phyloP scores from a whole-genome alignment of 2,888 invertebrate genomes.

The Rhingia campestris region DNA sequence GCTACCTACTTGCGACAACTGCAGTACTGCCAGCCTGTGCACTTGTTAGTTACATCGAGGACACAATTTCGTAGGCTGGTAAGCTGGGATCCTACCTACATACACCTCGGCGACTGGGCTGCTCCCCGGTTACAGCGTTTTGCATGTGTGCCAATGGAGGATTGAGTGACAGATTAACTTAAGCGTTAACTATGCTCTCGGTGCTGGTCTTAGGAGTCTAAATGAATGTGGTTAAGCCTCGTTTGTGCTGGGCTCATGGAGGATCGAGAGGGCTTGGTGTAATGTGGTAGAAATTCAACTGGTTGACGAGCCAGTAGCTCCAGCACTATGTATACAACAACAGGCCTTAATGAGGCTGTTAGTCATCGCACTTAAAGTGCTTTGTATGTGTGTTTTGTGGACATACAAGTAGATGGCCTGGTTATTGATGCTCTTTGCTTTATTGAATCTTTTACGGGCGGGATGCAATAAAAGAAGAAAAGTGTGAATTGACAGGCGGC shows the following conservation, averaged over 20 bases:
- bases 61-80: conserved; percentile 31
- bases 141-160: conserved; percentile 34
- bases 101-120: neutral
- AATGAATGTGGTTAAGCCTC: conserved; percentile 45
- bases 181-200: conserved; percentile 52
- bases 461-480: conserved; percentile 20
- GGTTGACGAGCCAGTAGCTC: conserved; percentile 33
- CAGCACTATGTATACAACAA: neutral
- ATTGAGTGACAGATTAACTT: conserved; percentile 65
- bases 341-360: conserved; percentile 54
- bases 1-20: conserved; percentile 36
- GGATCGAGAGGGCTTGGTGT: conserved; percentile 4
- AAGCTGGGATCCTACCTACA: conserved; percentile 13
- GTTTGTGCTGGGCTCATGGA: conserved; percentile 7
- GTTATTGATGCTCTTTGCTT: conserved; percentile 47
- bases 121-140: conserved; percentile 17
- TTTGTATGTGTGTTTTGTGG: conserved; percentile 15
- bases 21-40: conserved; percentile 15
- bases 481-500: conserved; percentile 41
- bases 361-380: conserved; percentile 35
- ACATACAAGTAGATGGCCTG: conserved; percentile 1
- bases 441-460: conserved; percentile 37
- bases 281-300: conserved; percentile 39
- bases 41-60: conserved; percentile 25
- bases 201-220: conserved; percentile 26